These are phyloP conservation scores for Chorisops tibialis DNA, from an alignment of 2,888 invertebrate genomes.

Conservation along the genomic window DNA sequence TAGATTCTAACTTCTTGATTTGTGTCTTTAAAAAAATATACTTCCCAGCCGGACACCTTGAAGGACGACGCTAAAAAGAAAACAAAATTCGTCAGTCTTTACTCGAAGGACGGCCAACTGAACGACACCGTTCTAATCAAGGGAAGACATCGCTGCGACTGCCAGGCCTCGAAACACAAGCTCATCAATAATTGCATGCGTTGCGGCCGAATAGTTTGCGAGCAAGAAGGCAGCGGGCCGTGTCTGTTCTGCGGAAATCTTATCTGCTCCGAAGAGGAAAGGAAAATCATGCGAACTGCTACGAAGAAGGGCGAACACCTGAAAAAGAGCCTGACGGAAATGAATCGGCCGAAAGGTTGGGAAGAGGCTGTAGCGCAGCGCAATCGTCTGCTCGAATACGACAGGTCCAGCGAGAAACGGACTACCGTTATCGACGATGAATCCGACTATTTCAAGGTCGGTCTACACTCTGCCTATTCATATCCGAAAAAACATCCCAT, in stretches of 20 bases:
- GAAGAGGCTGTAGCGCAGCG: conserved; percentile 74
- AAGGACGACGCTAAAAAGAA: conserved; percentile 55
- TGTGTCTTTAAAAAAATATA: not conserved
- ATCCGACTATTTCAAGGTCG: conserved; percentile 79
- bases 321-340: conserved; percentile 62
- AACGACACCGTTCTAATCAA: conserved; percentile 59
- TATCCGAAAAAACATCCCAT: not conserved
- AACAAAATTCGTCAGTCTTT: conserved; percentile 71
- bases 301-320: conserved; percentile 67
- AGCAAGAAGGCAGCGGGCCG: conserved; percentile 94
- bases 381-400: conserved; percentile 79
- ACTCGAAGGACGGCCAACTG: conserved; percentile 66
- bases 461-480: not conserved
- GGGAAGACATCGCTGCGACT: conserved; percentile 85
- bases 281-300: conserved; percentile 61
- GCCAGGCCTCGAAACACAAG: conserved; percentile 86
- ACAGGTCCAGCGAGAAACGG: conserved; percentile 65
- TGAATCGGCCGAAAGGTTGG: conserved; percentile 59
- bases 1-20: not conserved
- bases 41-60: not conserved
- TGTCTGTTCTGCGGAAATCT: conserved; percentile 88
- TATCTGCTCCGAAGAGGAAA: conserved; percentile 76
- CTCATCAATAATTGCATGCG: conserved; percentile 89
- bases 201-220: conserved; percentile 93
- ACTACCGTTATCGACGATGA: conserved; percentile 73